Evolutionary conservation across 2,797 vertebrate genomes (phyloP).

Genomic region (Pyrocephalus nanus): DNA sequence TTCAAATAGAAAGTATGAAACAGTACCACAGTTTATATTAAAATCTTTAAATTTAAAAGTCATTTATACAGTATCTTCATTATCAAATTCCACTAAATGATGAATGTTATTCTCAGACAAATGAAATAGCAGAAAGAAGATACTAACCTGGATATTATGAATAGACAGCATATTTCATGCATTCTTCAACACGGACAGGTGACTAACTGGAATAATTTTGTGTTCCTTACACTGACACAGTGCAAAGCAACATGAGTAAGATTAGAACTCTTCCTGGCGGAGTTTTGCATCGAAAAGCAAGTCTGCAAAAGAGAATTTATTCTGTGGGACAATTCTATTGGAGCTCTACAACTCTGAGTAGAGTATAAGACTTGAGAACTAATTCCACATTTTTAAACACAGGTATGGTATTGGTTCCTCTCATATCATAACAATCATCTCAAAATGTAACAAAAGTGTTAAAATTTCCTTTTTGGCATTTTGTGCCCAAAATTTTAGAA

Average conservation of each 20-base stretch:
- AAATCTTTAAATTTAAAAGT: not conserved
- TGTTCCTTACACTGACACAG: not conserved
- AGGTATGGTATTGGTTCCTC: not conserved
- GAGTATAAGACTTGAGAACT: not conserved
- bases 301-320: not conserved
- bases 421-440: not conserved
- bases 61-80: not conserved
- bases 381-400: not conserved
- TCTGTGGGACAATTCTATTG: not conserved
- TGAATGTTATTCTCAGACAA: not conserved
- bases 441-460: not conserved
- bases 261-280: not conserved
- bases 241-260: not conserved
- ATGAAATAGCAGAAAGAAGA: not conserved
- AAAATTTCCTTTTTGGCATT: not conserved
- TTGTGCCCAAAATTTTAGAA: not conserved
- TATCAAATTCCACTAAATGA: not conserved
- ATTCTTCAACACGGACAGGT: not conserved
- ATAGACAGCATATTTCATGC: not conserved
- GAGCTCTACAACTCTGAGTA: not conserved
- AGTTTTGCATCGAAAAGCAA: not conserved
- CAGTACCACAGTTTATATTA: not conserved
- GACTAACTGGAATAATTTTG: not conserved
- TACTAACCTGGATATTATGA: not conserved
- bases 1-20: no score